Percentiles rank a stretch among this genome's conserved stretches.
Evolutionary conservation across 2,888 invertebrate genomes (phyloP).

Genomic region (Trachelus troglodyta): DNA sequence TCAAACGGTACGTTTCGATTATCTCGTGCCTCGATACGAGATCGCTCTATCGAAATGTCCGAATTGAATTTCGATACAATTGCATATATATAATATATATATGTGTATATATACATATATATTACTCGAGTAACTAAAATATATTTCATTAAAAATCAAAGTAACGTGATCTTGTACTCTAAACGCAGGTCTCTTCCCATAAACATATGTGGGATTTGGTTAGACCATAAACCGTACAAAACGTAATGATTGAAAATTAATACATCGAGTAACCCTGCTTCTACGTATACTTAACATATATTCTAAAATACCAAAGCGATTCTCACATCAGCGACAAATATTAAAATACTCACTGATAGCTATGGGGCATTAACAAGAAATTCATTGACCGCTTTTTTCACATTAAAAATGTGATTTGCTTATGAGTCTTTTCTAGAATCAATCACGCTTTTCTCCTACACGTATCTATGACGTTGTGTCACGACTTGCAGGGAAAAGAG

Average conservation of each 20-base stretch:
- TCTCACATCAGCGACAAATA: neutral
- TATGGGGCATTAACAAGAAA: neutral
- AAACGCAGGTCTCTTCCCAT: conserved; percentile 12
- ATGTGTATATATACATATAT: conserved; percentile 26
- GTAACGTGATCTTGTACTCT: conserved; percentile 45
- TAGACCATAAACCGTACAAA: conserved; percentile 22
- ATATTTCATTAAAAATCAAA: conserved; percentile 41
- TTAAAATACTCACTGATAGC: neutral
- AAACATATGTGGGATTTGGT: neutral
- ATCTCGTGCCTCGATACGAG: neutral
- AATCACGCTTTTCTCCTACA: neutral
- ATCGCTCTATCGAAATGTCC: neutral
- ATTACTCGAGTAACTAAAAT: conserved; percentile 42
- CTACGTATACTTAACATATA: neutral
- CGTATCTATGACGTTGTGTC: neutral
- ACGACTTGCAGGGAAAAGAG: neutral
- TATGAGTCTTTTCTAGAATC: neutral
- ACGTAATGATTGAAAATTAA: conserved; percentile 16
- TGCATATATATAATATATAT: conserved; percentile 21
- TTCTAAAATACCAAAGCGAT: neutral
- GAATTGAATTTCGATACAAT: neutral
- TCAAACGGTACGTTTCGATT: neutral
- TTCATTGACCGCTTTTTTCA: neutral
- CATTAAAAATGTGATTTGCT: neutral
- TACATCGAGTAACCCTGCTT: conserved; percentile 6